Evolutionary conservation across 1,140 invertebrate species (phyloP).

Genomic region (Drosophila teissieri): DNA sequence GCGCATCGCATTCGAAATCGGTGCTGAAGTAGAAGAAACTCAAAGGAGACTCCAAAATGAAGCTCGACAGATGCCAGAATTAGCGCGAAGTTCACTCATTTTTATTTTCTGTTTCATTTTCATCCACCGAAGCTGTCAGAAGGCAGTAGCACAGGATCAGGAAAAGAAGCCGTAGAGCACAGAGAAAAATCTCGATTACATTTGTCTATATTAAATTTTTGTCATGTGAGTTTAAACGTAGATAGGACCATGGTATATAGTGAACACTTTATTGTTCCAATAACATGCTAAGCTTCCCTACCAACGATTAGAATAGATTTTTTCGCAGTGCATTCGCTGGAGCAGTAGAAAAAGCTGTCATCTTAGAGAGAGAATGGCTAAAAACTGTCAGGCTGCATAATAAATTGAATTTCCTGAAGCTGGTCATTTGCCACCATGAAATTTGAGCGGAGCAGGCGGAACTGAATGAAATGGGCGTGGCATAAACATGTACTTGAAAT

Average conservation of each 20-base stretch:
- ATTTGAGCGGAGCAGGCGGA: conserved; percentile 26
- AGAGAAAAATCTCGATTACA: not conserved
- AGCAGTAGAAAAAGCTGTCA: conserved; percentile 60
- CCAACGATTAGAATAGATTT: too few species aligned
- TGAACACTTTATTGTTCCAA: not conserved
- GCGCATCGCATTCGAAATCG: conserved; percentile 65
- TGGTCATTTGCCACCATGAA: conserved; percentile 77
- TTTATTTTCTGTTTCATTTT: conserved; percentile 51
- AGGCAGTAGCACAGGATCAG: conserved; percentile 29
- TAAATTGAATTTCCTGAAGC: conserved; percentile 79
- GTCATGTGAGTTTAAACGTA: too few species aligned
- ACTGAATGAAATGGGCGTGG: conserved; percentile 37
- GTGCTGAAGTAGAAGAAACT: conserved; percentile 20
- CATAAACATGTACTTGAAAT: conserved; percentile 64
- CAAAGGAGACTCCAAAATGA: conserved; percentile 42
- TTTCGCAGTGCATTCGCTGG: conserved; percentile 1
- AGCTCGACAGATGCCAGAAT: conserved; percentile 70
- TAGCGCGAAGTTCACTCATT: conserved; percentile 62
- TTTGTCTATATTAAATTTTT: too few species aligned
- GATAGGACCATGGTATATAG: too few species aligned
- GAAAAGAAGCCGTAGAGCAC: conserved; percentile 1
- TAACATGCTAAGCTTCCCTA: not conserved
- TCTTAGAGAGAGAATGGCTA: conserved; percentile 60
- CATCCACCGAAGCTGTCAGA: conserved; percentile 34
- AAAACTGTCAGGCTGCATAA: conserved; percentile 79